Base-by-base conservation (phyloP, 2,113 vertebrate species). In the Larimichthys polyactis region DNA sequence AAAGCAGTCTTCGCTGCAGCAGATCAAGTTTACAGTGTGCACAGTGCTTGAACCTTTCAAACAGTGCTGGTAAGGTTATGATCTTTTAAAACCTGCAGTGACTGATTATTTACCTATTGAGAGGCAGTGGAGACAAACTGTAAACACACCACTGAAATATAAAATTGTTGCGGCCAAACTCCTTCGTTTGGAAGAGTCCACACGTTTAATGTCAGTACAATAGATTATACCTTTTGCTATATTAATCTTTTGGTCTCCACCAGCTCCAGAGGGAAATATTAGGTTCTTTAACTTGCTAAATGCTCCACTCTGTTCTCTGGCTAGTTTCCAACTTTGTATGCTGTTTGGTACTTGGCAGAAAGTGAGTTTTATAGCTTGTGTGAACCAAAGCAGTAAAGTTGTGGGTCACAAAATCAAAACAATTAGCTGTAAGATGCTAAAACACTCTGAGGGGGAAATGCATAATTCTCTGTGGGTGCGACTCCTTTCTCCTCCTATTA, bases 1-100 rank as follows among this genome's bases (percentile, higher is more conserved):
- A 55, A 29, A 78, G 32, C 59, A 44, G 5, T 59, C 40, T 20
- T 2, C 32, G n/a, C 46, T 51, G 68, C 63, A 65, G 58, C 67
- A 48, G 27, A 75, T 43, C 70, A 51, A 10, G 16, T 24, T 68
- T 22, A 22, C 40, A 10, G 16, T 24, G 62, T 22, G 22, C 40
- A 48, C 24, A 19, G 19, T 5, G 19, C 24, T 72, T 71, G 2
- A 58, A 43, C 43, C 43, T 44, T 40, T 48, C n/a, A 48, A 8
- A 62, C 20, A 11, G 8, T 16, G 5, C 12, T 29, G 16, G 12
- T 54, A 7, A 40, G 11, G 4, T 55, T 19, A 46, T 24, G 24
- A 7, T 29, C 36, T 40, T 40, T 46, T 49, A 5, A 51, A 49
- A 68, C 15, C 27, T 60, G 16, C 27, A 32, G 17, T 32, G 32